phyloP scores from a whole-genome alignment of 1,140 invertebrate species.

The Brachionus angularis region DNA sequence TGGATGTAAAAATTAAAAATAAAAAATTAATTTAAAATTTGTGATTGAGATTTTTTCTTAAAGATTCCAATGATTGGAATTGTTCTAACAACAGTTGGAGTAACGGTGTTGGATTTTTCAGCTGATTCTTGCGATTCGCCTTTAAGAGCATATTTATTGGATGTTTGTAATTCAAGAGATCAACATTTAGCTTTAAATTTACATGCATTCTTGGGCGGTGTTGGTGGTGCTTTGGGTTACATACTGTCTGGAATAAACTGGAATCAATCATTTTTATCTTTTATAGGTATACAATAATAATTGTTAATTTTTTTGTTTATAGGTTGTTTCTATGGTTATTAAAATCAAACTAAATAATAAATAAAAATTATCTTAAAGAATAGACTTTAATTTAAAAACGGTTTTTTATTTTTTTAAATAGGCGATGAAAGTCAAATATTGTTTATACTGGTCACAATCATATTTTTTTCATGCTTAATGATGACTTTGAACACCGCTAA shows the following conservation, averaged over 20 bases:
- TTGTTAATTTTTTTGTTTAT: background rate
- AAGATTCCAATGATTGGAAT: conserved; percentile 24
- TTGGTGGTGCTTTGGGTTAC: conserved; percentile 20
- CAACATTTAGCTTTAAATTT: conserved; percentile 29
- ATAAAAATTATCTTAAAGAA: too few relatives aligned
- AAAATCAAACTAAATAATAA: too few relatives aligned
- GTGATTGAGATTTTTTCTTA: background rate
- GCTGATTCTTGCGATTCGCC: conserved; percentile 34
- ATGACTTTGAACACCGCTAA: conserved; percentile 22
- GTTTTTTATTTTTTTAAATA: background rate
- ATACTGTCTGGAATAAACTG: conserved; percentile 25
- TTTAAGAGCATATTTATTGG: conserved; percentile 33
- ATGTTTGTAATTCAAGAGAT: conserved; percentile 30
- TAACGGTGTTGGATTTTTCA: conserved; percentile 30
- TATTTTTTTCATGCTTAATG: conserved; percentile 16
- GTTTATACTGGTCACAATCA: background rate
- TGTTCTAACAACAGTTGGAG: conserved; percentile 16
- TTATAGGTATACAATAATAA: background rate
- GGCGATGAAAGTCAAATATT: conserved; percentile 43
- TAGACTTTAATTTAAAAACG: background rate
- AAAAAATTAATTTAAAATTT: background rate
- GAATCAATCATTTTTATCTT: conserved; percentile 13
- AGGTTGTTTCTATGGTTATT: too few relatives aligned
- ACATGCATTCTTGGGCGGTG: conserved; percentile 29
- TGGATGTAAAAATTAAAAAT: background rate